Base-by-base conservation (phyloP, 2,888 invertebrate species). In the Aleiodes testaceus region DNA sequence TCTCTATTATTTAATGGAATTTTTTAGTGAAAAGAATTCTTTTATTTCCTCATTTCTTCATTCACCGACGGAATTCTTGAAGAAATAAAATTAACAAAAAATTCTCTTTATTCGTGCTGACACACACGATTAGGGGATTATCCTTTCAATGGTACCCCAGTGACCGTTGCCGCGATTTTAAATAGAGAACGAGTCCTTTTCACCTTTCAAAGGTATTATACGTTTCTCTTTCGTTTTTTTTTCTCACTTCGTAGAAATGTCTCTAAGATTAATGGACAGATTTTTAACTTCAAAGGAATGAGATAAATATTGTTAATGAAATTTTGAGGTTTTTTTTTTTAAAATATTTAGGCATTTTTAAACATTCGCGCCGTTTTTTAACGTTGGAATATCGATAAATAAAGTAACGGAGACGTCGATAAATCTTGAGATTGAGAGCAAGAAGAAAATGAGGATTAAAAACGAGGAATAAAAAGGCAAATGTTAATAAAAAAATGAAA, bases 51-150 rank as follows among this genome's bases (percentile, higher is more conserved):
- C 30, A 22, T 63, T 42, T 20, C 49, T 36, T 44, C 36, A 50
- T 65, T 55, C 55, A 65, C 65, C n/a, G 65, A 42, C 30, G 1
- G 16, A 59, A 44, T 20, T 52, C 44, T 50, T 14, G 47, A 52
- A 4, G 9, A 36, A 36, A 36, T 9, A 36, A 36, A 36, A 36
- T 68, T 70, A 42, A n/a, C 2, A 36, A 72, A 74, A 71, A 75
- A 68, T 74, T 75, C 44, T 53, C 26, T 61, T 61, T 44, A 61
- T 61, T 75, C 80, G 80, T 80, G 80, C 77, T 76, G 75, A 69
- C 70, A 74, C 75, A 73, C 72, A 71, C 73, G 74, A 69, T 71
- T 71, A 71, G 74, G 63, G 80, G 79, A 81, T 81, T 80, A 80
- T 77, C 75, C 68, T 53, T 55, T 66, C 66, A 66, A 55, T 36